Conservation (phyloP, 2,113 vertebrate species). For the Oryzias woworae region DNA sequence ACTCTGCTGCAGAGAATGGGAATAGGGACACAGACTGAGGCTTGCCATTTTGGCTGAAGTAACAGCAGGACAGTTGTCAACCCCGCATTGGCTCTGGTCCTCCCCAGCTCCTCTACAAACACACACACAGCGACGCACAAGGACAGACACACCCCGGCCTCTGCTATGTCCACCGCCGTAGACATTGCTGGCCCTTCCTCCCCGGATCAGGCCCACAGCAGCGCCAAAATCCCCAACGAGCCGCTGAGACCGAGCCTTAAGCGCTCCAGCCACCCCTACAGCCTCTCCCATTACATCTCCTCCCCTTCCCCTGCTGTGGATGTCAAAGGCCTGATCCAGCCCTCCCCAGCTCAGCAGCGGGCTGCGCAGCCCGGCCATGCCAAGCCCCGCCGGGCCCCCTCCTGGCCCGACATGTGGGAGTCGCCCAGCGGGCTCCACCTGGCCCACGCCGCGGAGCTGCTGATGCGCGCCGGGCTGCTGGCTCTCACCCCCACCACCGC, state of each 20-base stretch:
- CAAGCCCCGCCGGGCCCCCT: conserved; percentile 89
- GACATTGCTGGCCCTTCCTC: conserved; percentile 81
- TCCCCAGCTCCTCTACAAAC: conserved; percentile 54
- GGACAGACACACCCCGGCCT: conserved; percentile 57
- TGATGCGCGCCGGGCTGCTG: conserved; percentile 93
- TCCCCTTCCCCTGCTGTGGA: conserved; percentile 74
- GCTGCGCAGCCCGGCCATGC: conserved; percentile 70
- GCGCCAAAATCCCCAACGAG: conserved; percentile 95
- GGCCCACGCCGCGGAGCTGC: conserved; percentile 93
- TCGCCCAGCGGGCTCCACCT: conserved; percentile 93
- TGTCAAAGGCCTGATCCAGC: conserved; percentile 88
- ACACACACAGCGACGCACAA: conserved; percentile 47
- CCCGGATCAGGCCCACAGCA: conserved; percentile 88
- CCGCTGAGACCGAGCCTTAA: conserved; percentile 96
- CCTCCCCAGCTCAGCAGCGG: conserved; percentile 85
- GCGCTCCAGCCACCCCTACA: conserved; percentile 85
- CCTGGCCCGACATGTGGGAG: conserved; percentile 88
- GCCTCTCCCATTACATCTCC: conserved; percentile 88
- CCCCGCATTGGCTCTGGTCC: conserved; percentile 61
- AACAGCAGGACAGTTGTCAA: conserved; percentile 76
- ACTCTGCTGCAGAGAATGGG: conserved; percentile 77
- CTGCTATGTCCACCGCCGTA: conserved; percentile 81
- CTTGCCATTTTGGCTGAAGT: conserved; percentile 77
- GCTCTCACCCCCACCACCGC: conserved; percentile 68
- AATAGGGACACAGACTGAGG: conserved; percentile 76